phyloP scores from a whole-genome alignment of 2,888 invertebrate genomes.

The Tachina fera region DNA sequence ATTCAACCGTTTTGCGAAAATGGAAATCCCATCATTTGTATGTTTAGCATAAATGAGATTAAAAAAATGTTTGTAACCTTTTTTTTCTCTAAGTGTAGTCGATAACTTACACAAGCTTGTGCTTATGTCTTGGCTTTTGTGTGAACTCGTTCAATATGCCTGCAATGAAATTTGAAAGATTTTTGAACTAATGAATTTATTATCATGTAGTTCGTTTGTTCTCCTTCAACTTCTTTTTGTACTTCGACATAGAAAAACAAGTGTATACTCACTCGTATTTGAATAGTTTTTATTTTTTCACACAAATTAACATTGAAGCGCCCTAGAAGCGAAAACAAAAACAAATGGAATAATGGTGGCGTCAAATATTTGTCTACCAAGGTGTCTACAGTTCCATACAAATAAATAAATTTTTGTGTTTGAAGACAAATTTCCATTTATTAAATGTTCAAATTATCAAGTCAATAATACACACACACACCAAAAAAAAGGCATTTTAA shows the following conservation, averaged over 20 bases:
- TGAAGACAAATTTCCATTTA: conserved; percentile 58
- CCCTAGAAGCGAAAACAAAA: background rate
- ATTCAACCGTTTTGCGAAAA: no score
- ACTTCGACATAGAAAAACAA: conserved; percentile 45
- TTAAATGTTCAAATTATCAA: conserved; percentile 49
- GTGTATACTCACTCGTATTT: conserved; percentile 38
- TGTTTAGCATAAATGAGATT: no score
- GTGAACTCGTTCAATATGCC: conserved; percentile 27
- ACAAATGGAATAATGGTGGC: conserved; percentile 60
- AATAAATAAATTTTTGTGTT: conserved; percentile 52
- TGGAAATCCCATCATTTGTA: no score
- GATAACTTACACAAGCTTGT: background rate
- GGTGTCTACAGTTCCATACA: conserved; percentile 56
- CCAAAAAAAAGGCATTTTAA: conserved; percentile 1
- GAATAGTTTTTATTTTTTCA: background rate
- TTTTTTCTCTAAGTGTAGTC: conserved; percentile 45
- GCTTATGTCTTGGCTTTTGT: background rate
- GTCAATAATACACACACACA: conserved; percentile 21
- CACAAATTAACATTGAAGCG: conserved; percentile 47
- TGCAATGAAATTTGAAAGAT: conserved; percentile 56
- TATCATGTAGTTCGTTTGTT: conserved; percentile 34
- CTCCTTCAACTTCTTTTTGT: conserved; percentile 8
- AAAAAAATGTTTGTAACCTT: background rate
- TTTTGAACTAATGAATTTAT: conserved; percentile 69
- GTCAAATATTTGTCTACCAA: conserved; percentile 69